phyloP scores from a whole-genome alignment of 2,113 vertebrate species.

The Campylorhamphus procurvoides region DNA sequence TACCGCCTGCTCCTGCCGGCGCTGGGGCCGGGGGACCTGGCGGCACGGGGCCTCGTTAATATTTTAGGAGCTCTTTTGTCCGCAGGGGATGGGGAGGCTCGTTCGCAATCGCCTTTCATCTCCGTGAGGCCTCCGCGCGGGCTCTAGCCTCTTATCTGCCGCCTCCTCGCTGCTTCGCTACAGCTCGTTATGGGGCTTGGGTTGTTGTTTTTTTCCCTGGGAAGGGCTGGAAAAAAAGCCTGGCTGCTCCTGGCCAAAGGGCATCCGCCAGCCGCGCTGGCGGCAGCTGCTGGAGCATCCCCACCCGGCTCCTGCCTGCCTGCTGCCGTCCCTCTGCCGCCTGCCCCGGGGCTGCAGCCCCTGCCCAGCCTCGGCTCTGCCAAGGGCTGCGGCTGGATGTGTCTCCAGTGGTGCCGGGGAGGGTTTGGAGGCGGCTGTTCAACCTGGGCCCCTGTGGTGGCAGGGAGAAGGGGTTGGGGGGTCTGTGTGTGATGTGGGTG shows the following conservation, averaged over 20 bases:
- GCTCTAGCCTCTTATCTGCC: conserved; percentile 46
- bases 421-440: neutral
- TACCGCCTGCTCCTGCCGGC: neutral
- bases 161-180: neutral
- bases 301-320: neutral
- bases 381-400: neutral
- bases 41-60: conserved; percentile 46
- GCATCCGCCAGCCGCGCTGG: neutral
- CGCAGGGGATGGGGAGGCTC: conserved; percentile 32
- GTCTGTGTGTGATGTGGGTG: no score
- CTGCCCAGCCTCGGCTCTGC: neutral
- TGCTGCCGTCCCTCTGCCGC: neutral
- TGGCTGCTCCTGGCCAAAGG: conserved; percentile 18
- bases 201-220: neutral
- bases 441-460: neutral
- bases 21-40: conserved; percentile 4
- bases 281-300: neutral
- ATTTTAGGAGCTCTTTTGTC: conserved; percentile 64
- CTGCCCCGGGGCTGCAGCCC: neutral
- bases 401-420: no score
- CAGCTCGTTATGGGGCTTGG: neutral
- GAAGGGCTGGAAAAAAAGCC: neutral
- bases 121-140: conserved; percentile 23
- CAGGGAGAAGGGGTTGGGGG: neutral
- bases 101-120: conserved; percentile 55